Conservation (phyloP, 2,113 vertebrate genomes). For the Dicrurus megarhynchus region DNA sequence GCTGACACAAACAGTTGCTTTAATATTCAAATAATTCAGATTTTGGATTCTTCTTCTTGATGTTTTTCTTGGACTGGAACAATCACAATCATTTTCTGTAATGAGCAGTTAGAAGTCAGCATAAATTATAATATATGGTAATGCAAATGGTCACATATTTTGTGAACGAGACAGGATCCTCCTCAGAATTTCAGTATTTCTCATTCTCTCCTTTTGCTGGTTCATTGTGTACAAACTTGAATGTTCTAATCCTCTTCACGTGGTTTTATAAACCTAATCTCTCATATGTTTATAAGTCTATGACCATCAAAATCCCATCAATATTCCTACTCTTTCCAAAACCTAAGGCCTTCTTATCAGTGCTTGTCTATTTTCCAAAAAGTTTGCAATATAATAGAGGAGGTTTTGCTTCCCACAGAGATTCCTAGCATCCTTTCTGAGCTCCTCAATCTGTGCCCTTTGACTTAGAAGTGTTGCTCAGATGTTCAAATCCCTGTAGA, state of each 20-base stretch:
- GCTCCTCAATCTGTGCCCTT: background rate
- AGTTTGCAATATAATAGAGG: background rate
- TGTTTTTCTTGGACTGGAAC: background rate
- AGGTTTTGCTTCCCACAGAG: background rate
- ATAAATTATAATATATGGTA: background rate
- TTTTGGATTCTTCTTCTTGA: background rate
- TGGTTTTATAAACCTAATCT: background rate
- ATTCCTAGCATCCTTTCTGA: background rate
- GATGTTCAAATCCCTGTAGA: background rate
- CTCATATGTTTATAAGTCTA: background rate
- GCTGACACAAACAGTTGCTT: background rate
- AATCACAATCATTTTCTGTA: background rate
- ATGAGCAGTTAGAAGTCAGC: background rate
- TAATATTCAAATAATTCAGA: background rate
- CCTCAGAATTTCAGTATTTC: background rate
- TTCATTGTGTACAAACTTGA: background rate
- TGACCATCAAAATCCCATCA: background rate
- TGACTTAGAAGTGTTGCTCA: background rate
- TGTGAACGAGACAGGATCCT: background rate
- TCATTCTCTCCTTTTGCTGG: background rate
- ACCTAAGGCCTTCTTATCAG: background rate
- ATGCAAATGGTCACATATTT: background rate
- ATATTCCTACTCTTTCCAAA: background rate
- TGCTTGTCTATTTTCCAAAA: background rate
- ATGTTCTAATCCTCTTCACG: background rate